Evolutionary conservation across 2,888 invertebrate species (phyloP).

Genomic region (Drosophila tripunctata): DNA sequence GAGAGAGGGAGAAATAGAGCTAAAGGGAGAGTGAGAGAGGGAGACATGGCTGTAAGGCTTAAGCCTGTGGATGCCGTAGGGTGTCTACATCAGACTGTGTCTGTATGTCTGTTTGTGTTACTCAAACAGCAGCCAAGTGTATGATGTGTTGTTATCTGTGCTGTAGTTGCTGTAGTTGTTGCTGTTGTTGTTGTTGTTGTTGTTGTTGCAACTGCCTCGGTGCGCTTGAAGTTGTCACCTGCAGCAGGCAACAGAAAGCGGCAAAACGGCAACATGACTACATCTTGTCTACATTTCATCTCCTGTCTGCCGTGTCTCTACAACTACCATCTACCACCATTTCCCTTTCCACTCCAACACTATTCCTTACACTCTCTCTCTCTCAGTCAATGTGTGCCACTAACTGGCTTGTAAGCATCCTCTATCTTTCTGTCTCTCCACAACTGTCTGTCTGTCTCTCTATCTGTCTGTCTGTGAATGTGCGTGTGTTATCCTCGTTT

Average conservation of each 20-base stretch:
- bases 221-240: conserved; percentile 69
- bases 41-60: conserved; percentile 62
- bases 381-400: neutral
- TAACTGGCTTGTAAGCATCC: conserved; percentile 39
- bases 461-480: no score
- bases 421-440: conserved; percentile 1
- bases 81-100: no score
- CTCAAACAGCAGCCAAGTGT: conserved; percentile 56
- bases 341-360: neutral
- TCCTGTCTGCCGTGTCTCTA: conserved; percentile 41
- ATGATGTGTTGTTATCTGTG: conserved; percentile 40
- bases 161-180: conserved; percentile 23
- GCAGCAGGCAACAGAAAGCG: conserved; percentile 58
- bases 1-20: no score
- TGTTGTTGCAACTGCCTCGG: conserved; percentile 17
- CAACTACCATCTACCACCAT: neutral
- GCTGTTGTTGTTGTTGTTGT: conserved; percentile 28
- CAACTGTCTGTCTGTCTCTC: no score
- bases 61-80: conserved; percentile 45
- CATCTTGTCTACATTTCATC: conserved; percentile 75
- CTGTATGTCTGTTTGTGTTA: conserved; percentile 39
- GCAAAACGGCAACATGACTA: conserved; percentile 70
- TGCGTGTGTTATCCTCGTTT: conserved; percentile 18
- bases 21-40: no score
- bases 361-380: conserved; percentile 4